Base-by-base conservation (phyloP, 2,797 vertebrate species). In the Chiroxiphia lanceolata region DNA sequence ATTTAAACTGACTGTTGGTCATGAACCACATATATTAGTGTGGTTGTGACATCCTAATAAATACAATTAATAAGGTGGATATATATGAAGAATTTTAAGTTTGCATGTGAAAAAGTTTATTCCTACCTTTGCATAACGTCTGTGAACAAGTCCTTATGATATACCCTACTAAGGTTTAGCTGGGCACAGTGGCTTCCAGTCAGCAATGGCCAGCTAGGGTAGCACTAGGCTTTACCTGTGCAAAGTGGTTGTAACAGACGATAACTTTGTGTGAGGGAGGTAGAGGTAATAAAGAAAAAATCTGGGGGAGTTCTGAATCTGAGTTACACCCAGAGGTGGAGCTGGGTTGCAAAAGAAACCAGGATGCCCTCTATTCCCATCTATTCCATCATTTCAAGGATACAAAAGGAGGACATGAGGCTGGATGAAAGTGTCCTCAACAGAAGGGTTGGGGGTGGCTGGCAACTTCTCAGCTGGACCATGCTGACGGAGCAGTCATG, bases 401-500 rank as follows among this genome's bases (percentile, higher is more conserved):
- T 36, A 77, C 51, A 70, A 87, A 74, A 29, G 48, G 44, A 94
- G 84, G 81, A 67, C 40, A 26, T 27, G 40, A 60, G 15, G 4
- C 4, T 87, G 87, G 44, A 67, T 67, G 44, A 65, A 79, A 93
- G 51, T 53, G 36, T 85, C 64, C 64, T 67, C 75, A 89, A 5
- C 91, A 96, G 89, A 91, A 94, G 91, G 87, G 44, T 68, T 92
- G 84, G 13, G 53, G 89, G 82, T 34, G 78, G 23, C 71, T 93
- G 91, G 78, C 89, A 85, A 5, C 40, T 70, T 34, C 82, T 91
- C 78, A 74, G 71, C 56, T 74, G 78, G 81, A 50, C 68, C 78
- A 31, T 2, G 40, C n/a, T 4, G 2, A 6, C 1, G 2, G 60
- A 93, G 40, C 51, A 45, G 48, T 38, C 81, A 90, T 6, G 1